These are phyloP conservation scores for Cyanoderma ruficeps DNA, from an alignment of 2,113 vertebrate genomes.

Conservation along the genomic window DNA sequence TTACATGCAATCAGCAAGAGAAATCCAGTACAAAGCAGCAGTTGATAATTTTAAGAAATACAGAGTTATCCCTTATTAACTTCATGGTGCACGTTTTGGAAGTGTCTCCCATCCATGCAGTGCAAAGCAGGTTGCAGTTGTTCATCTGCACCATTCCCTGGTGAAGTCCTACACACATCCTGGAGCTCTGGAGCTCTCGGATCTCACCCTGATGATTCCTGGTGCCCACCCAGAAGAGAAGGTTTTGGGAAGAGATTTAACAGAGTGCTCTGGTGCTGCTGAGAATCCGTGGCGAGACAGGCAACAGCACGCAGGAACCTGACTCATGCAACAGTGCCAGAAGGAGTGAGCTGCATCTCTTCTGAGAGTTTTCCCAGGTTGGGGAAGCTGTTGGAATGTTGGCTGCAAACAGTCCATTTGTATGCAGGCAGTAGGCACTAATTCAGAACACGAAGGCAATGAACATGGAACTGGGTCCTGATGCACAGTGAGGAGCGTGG, in stretches of 20 bases:
- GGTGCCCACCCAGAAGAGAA: not conserved
- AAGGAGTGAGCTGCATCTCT: not conserved
- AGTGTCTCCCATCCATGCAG: not conserved
- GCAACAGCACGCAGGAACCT: not conserved
- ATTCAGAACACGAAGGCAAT: not conserved
- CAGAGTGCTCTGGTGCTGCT: not conserved
- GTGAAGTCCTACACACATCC: not conserved
- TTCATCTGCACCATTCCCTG: not conserved
- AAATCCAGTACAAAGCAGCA: not conserved
- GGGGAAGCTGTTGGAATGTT: not conserved
- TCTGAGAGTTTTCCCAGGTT: not conserved
- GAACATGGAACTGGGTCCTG: slow-evolving; percentile 1
- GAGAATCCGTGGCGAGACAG: not conserved
- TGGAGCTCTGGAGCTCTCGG: too few relatives aligned
- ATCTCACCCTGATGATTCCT: not conserved
- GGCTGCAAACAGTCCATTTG: not conserved
- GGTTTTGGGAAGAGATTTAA: not conserved
- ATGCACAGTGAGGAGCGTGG: not conserved
- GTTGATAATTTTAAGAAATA: not conserved
- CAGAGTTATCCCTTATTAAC: not conserved
- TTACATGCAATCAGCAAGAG: not conserved
- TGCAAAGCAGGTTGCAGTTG: not conserved
- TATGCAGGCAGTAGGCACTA: not conserved
- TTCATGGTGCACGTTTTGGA: fast-evolving
- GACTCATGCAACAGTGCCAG: not conserved